These are phyloP conservation scores for Aproaerema taeniolella DNA, from an alignment of 2,888 invertebrate species.

Conservation along the genomic window DNA sequence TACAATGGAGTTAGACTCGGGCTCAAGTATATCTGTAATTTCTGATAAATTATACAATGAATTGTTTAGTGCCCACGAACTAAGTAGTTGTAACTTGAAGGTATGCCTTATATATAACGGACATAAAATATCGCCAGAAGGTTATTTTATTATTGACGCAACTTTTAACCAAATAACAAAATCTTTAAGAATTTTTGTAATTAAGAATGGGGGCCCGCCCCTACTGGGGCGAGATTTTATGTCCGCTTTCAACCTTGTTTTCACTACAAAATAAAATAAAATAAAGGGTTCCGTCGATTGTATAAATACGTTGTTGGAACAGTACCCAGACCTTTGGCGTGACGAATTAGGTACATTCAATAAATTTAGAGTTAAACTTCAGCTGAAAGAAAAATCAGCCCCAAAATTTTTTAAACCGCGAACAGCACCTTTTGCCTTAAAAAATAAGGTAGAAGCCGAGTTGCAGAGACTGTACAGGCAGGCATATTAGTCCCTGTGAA, in stretches of 20 bases:
- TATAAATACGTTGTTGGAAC: neutral
- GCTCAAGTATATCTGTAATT: conserved; percentile 20
- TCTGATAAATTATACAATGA: conserved; percentile 10
- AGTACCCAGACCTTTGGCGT: neutral
- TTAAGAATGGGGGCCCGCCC: conserved; percentile 16
- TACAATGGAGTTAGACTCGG: conserved; percentile 22
- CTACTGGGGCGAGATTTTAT: conserved; percentile 11
- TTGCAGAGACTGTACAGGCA: conserved; percentile 18
- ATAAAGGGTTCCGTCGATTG: neutral
- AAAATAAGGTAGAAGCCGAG: conserved; percentile 25
- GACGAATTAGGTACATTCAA: conserved; percentile 15
- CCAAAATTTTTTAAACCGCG: conserved; percentile 23
- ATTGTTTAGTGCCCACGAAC: neutral
- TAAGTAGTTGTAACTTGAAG: conserved; percentile 8
- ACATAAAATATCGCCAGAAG: conserved; percentile 22
- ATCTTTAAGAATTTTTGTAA: conserved; percentile 18
- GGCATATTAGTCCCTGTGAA: conserved; percentile 25
- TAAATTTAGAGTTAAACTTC: conserved; percentile 4
- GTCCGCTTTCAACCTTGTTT: neutral
- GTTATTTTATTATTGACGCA: conserved; percentile 14
- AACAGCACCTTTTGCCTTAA: conserved; percentile 26
- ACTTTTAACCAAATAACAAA: conserved; percentile 13
- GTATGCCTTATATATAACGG: conserved; percentile 24
- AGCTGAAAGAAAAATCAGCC: neutral
- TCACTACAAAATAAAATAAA: neutral